Percentiles rank a stretch among this genome's conserved stretches.
phyloP scores from a whole-genome alignment of 2,113 vertebrate species.

The Benitochromis conjunctus region DNA sequence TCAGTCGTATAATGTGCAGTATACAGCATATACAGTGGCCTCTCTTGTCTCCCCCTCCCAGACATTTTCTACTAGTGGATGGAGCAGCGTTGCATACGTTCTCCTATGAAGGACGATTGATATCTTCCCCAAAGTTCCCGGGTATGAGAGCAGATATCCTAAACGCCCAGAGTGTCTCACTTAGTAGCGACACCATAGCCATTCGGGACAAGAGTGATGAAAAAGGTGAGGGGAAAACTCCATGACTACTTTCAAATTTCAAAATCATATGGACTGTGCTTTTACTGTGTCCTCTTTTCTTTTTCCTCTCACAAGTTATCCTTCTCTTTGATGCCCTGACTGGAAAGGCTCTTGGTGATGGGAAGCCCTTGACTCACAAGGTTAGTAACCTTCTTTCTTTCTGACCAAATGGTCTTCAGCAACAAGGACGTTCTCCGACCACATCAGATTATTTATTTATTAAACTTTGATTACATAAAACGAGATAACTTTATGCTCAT shows the following conservation, averaged over 20 bases:
- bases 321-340: constrained; percentile 89
- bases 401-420: background rate
- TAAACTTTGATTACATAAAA: background rate
- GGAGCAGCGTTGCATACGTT: constrained; percentile 88
- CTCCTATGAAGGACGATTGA: constrained; percentile 91
- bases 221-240: constrained; percentile 74
- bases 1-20: background rate
- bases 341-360: constrained; percentile 88
- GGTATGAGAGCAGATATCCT: constrained; percentile 89
- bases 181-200: constrained; percentile 90
- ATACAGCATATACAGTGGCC: background rate
- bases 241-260: background rate
- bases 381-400: constrained; percentile 60
- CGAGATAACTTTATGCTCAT: background rate
- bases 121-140: constrained; percentile 88
- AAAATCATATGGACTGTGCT: background rate
- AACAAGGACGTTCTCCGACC: background rate
- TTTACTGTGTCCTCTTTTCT: background rate
- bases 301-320: constrained; percentile 74
- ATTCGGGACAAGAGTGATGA: constrained; percentile 88
- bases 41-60: constrained; percentile 37
- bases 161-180: constrained; percentile 83
- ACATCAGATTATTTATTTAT: background rate
- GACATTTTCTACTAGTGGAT: constrained; percentile 91
- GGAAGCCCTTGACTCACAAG: constrained; percentile 89